Base-by-base conservation (phyloP, 2,797 vertebrate species). In the Phrynocephalus guinanensis region DNA sequence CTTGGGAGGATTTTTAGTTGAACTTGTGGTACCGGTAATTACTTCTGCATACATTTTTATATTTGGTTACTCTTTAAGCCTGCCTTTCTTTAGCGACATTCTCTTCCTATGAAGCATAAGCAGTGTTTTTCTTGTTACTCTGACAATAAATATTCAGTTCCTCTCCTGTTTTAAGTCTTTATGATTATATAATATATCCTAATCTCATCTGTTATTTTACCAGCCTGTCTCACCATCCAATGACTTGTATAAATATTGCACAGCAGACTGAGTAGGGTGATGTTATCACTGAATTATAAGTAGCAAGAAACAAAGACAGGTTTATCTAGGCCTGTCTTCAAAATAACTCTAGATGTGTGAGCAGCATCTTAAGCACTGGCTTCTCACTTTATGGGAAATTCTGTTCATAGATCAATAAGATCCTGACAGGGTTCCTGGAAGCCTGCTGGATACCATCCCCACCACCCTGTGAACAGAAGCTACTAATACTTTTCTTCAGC, bases 401-500 rank as follows among this genome's bases (percentile, higher is more conserved):
- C 75, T 10, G 44, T 18, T 22, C 72, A 44, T 75, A 75, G 18
- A 78, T 22, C 86, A 75, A 87, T 88, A 38, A 13, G 79, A 44
- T 83, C 88, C 90, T 87, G 38, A 79, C 24, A 80, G 13, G 38
- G 67, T 92, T 92, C 82, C 90, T 90, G 85, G 85, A 86, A 90
- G 66, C 85, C 38, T 9, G 86, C n/a, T 18, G 71, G 60, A 81
- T 30, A n/a, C 87, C 28, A 77, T 48, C 71, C 90, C 92, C 33
- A 77, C 50, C 71, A 91, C 92, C 33, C 33, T 18, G 20, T 33
- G 38, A 94, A 70, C 9, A 1, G 33, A 33, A 73, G 30, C 76
- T 48, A 89, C 80, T 91, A 91, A 87, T 80, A 90, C 16, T 94
- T 89, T 91, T 30, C 10, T 91, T 75, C 90, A 83, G 79, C 16